A percentile compares a stretch with the other conserved stretches of the same genome.
Evolutionary conservation across 2,113 vertebrate species (phyloP).

Genomic region (Dolichotis patagonum): DNA sequence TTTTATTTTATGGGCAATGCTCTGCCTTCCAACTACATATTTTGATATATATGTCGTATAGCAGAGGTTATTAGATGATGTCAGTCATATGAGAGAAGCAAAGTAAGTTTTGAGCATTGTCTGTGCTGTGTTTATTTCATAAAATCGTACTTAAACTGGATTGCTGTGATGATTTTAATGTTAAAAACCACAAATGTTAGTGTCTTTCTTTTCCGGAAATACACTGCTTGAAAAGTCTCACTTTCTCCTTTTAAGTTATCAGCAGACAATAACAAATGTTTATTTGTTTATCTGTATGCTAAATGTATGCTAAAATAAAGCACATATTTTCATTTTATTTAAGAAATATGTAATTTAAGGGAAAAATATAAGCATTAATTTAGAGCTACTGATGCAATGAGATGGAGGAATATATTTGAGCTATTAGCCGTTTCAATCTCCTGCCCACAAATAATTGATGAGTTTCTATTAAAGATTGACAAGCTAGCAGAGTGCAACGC

Average conservation of each 20-base stretch:
- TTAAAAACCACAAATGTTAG: slow-evolving; percentile 68
- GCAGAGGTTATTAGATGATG: slow-evolving; percentile 82
- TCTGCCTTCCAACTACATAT: slow-evolving; percentile 82
- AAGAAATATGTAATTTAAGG: slow-evolving; percentile 83
- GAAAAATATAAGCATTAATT: slow-evolving; percentile 88
- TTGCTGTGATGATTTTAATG: slow-evolving; percentile 75
- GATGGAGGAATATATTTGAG: slow-evolving; percentile 92
- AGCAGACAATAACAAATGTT: slow-evolving; percentile 73
- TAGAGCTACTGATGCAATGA: slow-evolving; percentile 91
- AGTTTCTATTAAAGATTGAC: slow-evolving; percentile 94
- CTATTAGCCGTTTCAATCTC: slow-evolving; percentile 93
- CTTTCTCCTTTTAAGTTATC: slow-evolving; percentile 68
- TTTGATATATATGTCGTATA: slow-evolving; percentile 73
- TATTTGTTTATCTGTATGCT: slow-evolving; percentile 82
- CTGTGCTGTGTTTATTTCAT: slow-evolving; percentile 74
- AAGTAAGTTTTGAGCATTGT: slow-evolving; percentile 76
- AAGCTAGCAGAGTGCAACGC: slow-evolving; percentile 88
- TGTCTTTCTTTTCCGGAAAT: not conserved
- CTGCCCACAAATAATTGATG: slow-evolving; percentile 94
- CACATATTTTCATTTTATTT: slow-evolving; percentile 83
- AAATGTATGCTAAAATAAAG: slow-evolving; percentile 84
- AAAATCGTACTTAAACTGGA: slow-evolving; percentile 74
- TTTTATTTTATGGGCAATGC: slow-evolving; percentile 86
- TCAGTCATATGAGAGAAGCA: slow-evolving; percentile 81
- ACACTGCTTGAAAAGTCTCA: slow-evolving; percentile 65